Evolutionary conservation across 2,797 vertebrate species (phyloP), one percentile per base, ranked within the genome.

Genomic region (Coregonus sp.): DNA sequence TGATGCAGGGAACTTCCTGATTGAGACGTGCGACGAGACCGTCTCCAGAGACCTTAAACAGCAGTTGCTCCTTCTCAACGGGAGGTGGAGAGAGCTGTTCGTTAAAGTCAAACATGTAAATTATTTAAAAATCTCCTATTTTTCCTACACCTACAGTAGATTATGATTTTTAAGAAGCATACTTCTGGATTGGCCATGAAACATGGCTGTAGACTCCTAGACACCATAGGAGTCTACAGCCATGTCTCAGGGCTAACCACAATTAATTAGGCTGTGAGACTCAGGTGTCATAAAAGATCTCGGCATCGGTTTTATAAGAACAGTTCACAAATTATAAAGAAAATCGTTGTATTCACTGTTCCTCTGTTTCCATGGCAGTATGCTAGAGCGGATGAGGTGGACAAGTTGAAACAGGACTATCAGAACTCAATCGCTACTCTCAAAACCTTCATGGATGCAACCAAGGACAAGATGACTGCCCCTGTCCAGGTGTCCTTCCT

Each of bases 1-100:
- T 0, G 98, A 99, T 68, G 95, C 98, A 1, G 98, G 98, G 67
- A 99, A 99, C 92, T 99, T 99, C 85, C 95, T 99, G 1, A 99
- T 99, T 7, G 98, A 99, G 90, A 98, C 98, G 0, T 99, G 97
- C 9, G 97, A 99, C 69, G 98, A 99, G n/a, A 94, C 94, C 0
- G 96, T 99, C 68, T 99, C 98, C 18, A 94, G 97, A 47, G 98
- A 99, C 80, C 94, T 99, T 35, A 99, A 99, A 80, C 98, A 99
- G 86, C 98, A 99, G 75, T 92, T 99, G 70, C 92, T 99, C 0
- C 88, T 99, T 16, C 93, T 99, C 14, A 99, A 99, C 29, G 98
- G 98, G 66, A 93, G 98, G 56, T 99, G 98, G 98, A 96, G 98
- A 82, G 98, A 99, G 80, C 80, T 99, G 59, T 99, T 99, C 69